Evolutionary conservation across 2,888 invertebrate species (phyloP), one percentile per base, ranked within the genome.

Genomic region (Germaria angustata): DNA sequence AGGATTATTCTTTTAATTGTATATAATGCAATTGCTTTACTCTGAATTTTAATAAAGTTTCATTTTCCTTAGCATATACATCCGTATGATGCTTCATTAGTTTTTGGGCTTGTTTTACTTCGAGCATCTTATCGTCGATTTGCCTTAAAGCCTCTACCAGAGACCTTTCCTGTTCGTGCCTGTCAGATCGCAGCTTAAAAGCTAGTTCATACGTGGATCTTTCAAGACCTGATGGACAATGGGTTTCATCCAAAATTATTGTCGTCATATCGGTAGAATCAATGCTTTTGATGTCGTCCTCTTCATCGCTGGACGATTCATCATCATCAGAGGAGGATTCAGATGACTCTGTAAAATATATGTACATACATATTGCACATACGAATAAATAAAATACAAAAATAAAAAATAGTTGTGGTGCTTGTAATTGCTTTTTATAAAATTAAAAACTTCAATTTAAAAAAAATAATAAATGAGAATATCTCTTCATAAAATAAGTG

Each of bases 161-260:
- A 6, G 92, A 89, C 86, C 93, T 92, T 88, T 96, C 96, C 2
- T 93, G 84, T 2, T 89, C 88, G 86, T 93, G 92, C 39, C 93
- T 92, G 77, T 93, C 92, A 28, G 92, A 89, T 63, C 96, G 92
- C 86, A 95, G 89, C 11, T 92, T 91, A 86, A 95, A 94, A 1
- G 95, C 93, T 85, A 93, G 90, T 39, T 95, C 93, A 87, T 94
- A 96, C n/a, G 95, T 89, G 0, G 93, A 92, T 36, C 90, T 92
- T 68, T 96, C 95, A 84, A 95, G 95, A 0, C 94, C 95, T 28
- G 93, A 92, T 0, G 96, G 96, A 84, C 95, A 95, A 9, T 94
- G 90, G 84, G 92, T 93, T 83, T 96, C 95, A 87, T 96, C 95
- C 7, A 95, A 92, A 13, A 93, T 92, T 66, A 95, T 93, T 0